These are phyloP conservation scores for Athrips mouffetella DNA, from an alignment of 2,888 invertebrate species.

Conservation along the genomic window DNA sequence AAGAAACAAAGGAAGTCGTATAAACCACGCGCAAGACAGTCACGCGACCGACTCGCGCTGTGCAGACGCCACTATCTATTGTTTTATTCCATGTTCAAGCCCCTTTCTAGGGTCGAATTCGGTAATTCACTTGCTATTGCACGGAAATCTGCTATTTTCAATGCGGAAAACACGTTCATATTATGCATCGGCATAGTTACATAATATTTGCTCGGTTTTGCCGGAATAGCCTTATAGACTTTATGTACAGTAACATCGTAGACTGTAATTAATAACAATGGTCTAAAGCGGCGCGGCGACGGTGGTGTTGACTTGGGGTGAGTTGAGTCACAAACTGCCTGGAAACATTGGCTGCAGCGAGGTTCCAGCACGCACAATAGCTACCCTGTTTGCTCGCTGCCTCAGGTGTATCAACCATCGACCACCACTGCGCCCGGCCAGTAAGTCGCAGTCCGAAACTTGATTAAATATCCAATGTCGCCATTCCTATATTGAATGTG, in stretches of 20 bases:
- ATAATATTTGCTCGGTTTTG: constrained; percentile 13
- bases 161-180: constrained; percentile 15
- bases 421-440: constrained; percentile 40
- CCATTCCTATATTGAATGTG: constrained; percentile 2
- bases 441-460: constrained; percentile 43
- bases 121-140: constrained; percentile 30
- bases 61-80: constrained; percentile 47
- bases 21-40: constrained; percentile 61
- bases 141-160: constrained; percentile 18
- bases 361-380: constrained; percentile 62
- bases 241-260: constrained; percentile 23
- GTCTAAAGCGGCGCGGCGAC: constrained; percentile 36
- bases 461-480: constrained; percentile 53
- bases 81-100: constrained; percentile 43
- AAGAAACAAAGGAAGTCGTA: constrained; percentile 69
- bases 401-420: constrained; percentile 28
- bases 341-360: constrained; percentile 50
- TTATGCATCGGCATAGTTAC: constrained; percentile 22
- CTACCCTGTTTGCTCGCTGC: constrained; percentile 48
- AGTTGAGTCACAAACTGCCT: constrained; percentile 50
- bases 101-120: constrained; percentile 26
- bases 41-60: constrained; percentile 56
- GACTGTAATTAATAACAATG: constrained; percentile 43
- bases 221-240: constrained; percentile 23
- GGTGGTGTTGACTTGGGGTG: constrained; percentile 52